These are phyloP conservation scores for Drosophila mayri DNA, from an alignment of 1,140 invertebrate species.

Conservation along the genomic window DNA sequence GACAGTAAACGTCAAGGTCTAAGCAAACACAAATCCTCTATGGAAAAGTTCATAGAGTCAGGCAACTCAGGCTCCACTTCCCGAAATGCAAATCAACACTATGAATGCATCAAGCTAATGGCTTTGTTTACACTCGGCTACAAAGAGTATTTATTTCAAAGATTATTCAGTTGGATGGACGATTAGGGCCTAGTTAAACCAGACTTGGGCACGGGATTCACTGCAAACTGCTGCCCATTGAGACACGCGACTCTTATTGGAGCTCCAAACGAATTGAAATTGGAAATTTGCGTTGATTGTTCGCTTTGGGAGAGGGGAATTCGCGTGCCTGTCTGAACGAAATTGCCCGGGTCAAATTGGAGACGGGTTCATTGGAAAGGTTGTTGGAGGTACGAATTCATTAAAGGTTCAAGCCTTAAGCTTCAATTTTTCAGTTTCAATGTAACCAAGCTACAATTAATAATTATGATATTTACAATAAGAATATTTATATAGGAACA, in stretches of 20 bases:
- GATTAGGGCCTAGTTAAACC: slow-evolving; percentile 16
- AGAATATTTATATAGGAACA: not conserved
- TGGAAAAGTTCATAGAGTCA: not conserved
- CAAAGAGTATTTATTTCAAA: not conserved
- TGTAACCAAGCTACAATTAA: not conserved
- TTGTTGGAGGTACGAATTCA: not conserved
- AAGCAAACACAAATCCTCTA: no score
- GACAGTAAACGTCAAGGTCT: no score
- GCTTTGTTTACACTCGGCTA: slow-evolving; percentile 27
- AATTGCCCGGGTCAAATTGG: slow-evolving; percentile 29
- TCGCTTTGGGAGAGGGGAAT: not conserved
- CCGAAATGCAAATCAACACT: slow-evolving; percentile 1
- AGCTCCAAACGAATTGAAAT: slow-evolving; percentile 26
- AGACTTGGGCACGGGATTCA: not conserved
- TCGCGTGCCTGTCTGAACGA: slow-evolving; percentile 34
- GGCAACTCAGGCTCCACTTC: not conserved
- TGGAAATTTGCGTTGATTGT: slow-evolving; percentile 33
- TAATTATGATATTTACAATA: no score
- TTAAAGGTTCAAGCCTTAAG: not conserved
- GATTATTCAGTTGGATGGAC: slow-evolving; percentile 17
- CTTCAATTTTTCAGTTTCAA: not conserved
- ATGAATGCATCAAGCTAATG: slow-evolving; percentile 23
- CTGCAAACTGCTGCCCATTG: slow-evolving; percentile 14
- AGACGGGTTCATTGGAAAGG: slow-evolving; percentile 20
- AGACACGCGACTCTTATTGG: slow-evolving; percentile 35